A percentile compares a stretch with the other conserved stretches of the same genome.
These are phyloP conservation scores for Eciton burchellii DNA, from an alignment of 1,140 invertebrate species.

Conservation along the genomic window DNA sequence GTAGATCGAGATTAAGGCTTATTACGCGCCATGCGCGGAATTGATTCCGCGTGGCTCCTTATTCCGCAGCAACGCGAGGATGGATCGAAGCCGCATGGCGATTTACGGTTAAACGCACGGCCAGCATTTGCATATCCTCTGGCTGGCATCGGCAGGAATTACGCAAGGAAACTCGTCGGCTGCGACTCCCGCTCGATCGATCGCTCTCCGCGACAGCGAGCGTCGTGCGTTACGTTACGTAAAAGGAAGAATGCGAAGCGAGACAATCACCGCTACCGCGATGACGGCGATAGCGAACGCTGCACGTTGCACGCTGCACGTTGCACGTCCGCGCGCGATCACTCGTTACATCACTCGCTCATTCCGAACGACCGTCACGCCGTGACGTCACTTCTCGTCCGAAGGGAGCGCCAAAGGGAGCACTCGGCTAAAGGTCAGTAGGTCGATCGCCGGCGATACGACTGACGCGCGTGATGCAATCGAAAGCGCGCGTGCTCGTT, in stretches of 20 bases:
- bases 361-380: conserved; percentile 44
- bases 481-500: conserved; percentile 25
- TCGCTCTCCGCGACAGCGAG: conserved; percentile 40
- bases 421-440: conserved; percentile 55
- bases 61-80: conserved; percentile 27
- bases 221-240: conserved; percentile 54
- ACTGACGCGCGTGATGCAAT: conserved; percentile 11
- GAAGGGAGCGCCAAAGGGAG: conserved; percentile 30
- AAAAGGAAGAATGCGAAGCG: background rate
- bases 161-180: conserved; percentile 48
- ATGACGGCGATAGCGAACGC: conserved; percentile 26
- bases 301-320: conserved; percentile 14
- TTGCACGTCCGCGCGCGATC: conserved; percentile 10
- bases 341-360: conserved; percentile 42
- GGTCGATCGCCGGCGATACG: conserved; percentile 39
- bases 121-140: conserved; percentile 33
- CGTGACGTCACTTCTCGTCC: conserved; percentile 64
- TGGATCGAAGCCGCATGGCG: conserved; percentile 64
- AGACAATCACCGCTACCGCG: background rate
- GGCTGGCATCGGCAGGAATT: conserved; percentile 2
- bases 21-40: conserved; percentile 69
- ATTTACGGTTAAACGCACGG: conserved; percentile 24
- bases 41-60: conserved; percentile 75
- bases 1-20: conserved; percentile 78
- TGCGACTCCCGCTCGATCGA: conserved; percentile 27